phyloP scores from a whole-genome alignment of 2,113 vertebrate genomes.

The Pachypanchax playfairii region DNA sequence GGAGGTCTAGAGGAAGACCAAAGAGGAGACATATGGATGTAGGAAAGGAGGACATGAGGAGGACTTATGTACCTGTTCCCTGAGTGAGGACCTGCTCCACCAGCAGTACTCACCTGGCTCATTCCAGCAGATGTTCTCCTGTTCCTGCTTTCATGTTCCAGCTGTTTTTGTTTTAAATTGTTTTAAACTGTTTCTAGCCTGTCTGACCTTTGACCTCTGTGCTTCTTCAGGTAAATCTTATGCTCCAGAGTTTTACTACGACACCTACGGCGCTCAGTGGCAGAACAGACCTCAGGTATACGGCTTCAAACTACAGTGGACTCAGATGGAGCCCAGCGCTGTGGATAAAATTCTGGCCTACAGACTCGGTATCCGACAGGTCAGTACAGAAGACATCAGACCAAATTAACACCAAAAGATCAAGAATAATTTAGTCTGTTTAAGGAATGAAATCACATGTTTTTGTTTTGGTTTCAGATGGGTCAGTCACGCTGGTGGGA shows the following conservation, averaged over 20 bases:
- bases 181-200: background rate
- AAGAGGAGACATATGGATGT: too few species aligned
- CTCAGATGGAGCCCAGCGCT: conserved; percentile 92
- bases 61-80: too few species aligned
- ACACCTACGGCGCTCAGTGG: conserved; percentile 95
- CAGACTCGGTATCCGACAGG: conserved; percentile 92
- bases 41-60: too few species aligned
- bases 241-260: conserved; percentile 94
- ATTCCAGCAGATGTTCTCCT: too few species aligned
- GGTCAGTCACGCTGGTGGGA: conserved; percentile 71
- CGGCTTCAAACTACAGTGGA: conserved; percentile 96
- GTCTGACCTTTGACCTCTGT: background rate
- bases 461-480: conserved; percentile 43
- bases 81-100: too few species aligned
- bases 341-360: conserved; percentile 95
- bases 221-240: conserved; percentile 89
- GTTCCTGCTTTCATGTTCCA: background rate
- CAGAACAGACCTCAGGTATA: conserved; percentile 93
- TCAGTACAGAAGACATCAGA: conserved; percentile 50
- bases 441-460: background rate
- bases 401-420: background rate
- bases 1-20: too few species aligned
- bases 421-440: too few species aligned
- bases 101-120: background rate
- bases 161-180: background rate